A percentile compares a stretch with the other conserved stretches of the same genome.
phyloP scores from a whole-genome alignment of 2,797 vertebrate species.

The Acanthurus tractus region DNA sequence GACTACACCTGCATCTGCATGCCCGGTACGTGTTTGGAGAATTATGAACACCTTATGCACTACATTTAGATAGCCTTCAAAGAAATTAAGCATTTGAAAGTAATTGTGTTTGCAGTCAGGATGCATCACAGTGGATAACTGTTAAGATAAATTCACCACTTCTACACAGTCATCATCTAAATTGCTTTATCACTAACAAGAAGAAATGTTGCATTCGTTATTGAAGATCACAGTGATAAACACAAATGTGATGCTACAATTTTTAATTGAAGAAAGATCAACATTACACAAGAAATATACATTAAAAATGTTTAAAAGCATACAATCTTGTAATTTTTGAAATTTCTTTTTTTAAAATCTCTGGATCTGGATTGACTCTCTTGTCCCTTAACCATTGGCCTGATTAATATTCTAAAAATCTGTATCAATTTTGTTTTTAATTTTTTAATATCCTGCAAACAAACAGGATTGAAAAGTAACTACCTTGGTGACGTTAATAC shows the following conservation, averaged over 20 bases:
- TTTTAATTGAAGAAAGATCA: neutral
- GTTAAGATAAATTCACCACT: neutral
- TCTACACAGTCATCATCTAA: neutral
- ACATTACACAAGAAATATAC: neutral
- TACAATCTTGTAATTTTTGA: neutral
- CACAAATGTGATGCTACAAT: neutral
- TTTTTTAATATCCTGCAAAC: neutral
- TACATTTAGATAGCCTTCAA: neutral
- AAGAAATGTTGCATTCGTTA: neutral
- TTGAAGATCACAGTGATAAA: no score
- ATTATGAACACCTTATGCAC: neutral
- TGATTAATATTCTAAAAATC: neutral
- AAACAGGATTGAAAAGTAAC: neutral
- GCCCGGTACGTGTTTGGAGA: conserved; percentile 72
- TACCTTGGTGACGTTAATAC: neutral
- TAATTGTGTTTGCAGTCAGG: neutral
- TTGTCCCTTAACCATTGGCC: no score
- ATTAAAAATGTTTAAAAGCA: neutral
- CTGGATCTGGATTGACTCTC: accelerated
- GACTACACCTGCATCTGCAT: conserved; percentile 96
- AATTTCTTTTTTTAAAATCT: neutral
- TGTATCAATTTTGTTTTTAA: neutral
- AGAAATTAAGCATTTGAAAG: neutral
- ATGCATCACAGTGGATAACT: neutral
- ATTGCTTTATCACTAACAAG: neutral